Evolutionary conservation across 2,888 invertebrate species (phyloP), one percentile per base, ranked within the genome.

Genomic region (Invenusta paracnida): DNA sequence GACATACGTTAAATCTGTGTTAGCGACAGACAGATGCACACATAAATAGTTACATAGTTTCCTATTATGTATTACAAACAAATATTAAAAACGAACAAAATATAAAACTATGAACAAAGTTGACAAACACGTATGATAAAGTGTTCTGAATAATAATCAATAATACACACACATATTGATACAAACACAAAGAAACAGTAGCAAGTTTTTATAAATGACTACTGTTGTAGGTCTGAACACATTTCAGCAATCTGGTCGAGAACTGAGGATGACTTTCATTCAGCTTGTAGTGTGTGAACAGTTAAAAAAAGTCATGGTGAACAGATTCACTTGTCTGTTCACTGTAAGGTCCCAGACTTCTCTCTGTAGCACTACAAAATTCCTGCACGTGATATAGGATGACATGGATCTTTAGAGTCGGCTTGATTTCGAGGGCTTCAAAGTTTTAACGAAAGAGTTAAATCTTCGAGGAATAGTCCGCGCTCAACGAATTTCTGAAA

Each of bases 91-190:
- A 73, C 27, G 17, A 73, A 73, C 73, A n/a, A 73, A 73, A 73
- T 73, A 73, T 73, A 73, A 73, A 73, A 73, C 73, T 73, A 73
- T 73, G 73, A 73, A 73, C 73, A 73, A 73, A 73, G 73, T 73
- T 73, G 73, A 73, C 73, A 73, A 73, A 73, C 73, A 73, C 73
- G 27, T 73, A 73, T 73, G 73, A 73, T 73, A 73, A 73, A 73
- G 23, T 73, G 73, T 73, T 73, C 73, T 73, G 23, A 73, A 73
- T 73, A 73, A 73, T 73, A 73, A 73, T 73, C 73, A 73, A 73
- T 73, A 73, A 73, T 73, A 73, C 73, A 73, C 73, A 73, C 73
- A 73, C 5, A n/a, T 73, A 73, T 73, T 73, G 73, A 73, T 73
- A 73, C 73, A 73, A 73, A 73, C 73, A 73, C 73, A 73, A 73